Conservation (phyloP, 2,888 invertebrate genomes). For the Archips xylosteana region DNA sequence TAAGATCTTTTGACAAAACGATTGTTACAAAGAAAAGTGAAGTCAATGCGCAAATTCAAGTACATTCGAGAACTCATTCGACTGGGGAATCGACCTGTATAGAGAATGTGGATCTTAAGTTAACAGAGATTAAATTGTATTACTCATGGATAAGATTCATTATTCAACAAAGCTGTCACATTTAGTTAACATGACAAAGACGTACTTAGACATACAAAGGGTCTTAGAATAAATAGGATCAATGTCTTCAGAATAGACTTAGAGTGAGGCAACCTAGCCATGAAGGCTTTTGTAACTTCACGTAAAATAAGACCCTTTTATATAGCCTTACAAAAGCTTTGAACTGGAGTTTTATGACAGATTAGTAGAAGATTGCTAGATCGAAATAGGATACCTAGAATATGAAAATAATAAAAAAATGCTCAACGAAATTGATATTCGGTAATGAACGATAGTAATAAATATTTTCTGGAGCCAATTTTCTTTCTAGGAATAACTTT, state of each 20-base stretch:
- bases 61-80: conserved; percentile 35
- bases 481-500: background rate
- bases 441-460: background rate
- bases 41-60: conserved; percentile 37
- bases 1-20: conserved; percentile 39
- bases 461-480: background rate
- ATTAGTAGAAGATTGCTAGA: conserved; percentile 31
- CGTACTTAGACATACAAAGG: conserved; percentile 40
- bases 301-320: conserved; percentile 30
- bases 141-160: conserved; percentile 36
- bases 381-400: conserved; percentile 18
- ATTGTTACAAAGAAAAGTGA: conserved; percentile 41
- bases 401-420: conserved; percentile 3
- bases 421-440: background rate
- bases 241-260: conserved; percentile 32
- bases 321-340: conserved; percentile 24
- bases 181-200: conserved; percentile 40
- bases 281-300: conserved; percentile 29
- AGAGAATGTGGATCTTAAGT: conserved; percentile 25
- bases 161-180: conserved; percentile 33
- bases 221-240: conserved; percentile 40
- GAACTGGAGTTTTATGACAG: conserved; percentile 17
- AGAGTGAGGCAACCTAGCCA: conserved; percentile 18
- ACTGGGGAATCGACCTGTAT: conserved; percentile 34
- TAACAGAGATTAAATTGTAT: conserved; percentile 36